Conservation (phyloP, 1,140 invertebrate species). For the Lepidostoma basale region DNA sequence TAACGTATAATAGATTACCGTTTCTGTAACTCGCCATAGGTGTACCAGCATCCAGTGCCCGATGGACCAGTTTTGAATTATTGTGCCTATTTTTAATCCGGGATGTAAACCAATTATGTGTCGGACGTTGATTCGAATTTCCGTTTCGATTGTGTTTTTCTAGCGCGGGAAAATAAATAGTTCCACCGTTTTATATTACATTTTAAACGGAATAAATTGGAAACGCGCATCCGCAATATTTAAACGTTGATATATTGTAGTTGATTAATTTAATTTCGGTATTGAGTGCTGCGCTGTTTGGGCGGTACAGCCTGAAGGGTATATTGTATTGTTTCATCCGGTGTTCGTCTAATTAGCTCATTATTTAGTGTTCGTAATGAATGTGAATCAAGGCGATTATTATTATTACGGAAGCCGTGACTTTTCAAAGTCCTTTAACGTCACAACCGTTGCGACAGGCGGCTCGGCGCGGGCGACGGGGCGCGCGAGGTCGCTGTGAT, state of each 20-base stretch:
- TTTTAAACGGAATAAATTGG: background rate
- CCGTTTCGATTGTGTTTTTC: background rate
- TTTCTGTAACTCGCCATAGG: conserved; percentile 10
- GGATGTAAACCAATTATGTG: background rate
- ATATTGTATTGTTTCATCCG: conserved; percentile 8
- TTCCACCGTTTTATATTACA: background rate
- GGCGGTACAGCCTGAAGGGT: no score
- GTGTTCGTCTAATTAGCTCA: background rate
- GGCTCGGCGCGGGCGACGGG: background rate
- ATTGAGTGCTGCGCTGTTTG: no score
- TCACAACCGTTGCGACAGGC: background rate
- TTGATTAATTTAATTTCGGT: no score
- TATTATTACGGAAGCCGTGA: conserved; percentile 15
- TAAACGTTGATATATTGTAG: no score
- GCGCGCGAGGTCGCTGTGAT: background rate
- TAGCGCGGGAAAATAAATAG: conserved; percentile 6
- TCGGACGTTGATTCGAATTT: conserved; percentile 7
- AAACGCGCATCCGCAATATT: background rate
- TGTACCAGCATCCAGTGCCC: conserved; percentile 36
- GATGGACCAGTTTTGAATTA: conserved; percentile 32
- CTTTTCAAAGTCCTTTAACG: conserved; percentile 15
- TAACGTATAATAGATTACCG: conserved; percentile 24
- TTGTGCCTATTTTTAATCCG: conserved; percentile 9
- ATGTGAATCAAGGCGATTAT: conserved; percentile 7
- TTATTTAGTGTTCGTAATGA: background rate